Conservation (phyloP, 2,797 vertebrate species). For the Hypotaenidia okinawae region DNA sequence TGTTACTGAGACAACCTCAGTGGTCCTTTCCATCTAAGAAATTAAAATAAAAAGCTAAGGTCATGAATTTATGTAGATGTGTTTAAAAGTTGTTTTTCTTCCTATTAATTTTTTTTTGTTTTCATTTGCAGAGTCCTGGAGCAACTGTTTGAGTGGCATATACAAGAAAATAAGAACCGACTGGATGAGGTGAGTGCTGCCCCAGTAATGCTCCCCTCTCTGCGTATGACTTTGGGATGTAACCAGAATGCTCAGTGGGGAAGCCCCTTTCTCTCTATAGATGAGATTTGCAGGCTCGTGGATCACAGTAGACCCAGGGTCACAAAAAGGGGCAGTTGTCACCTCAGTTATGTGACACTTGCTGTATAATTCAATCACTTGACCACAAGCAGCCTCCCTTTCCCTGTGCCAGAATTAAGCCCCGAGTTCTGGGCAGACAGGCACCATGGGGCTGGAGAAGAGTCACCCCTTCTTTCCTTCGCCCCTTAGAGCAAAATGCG, state of each 20-base stretch:
- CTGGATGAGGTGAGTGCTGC: conserved; percentile 85
- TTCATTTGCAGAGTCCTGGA: conserved; percentile 84
- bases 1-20: not conserved
- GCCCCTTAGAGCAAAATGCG: conserved; percentile 89
- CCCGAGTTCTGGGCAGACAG: not conserved
- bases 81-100: not conserved
- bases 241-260: not conserved
- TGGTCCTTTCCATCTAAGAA: not conserved
- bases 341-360: not conserved
- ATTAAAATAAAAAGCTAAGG: not conserved
- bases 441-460: not conserved
- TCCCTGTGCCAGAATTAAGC: not conserved
- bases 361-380: not conserved
- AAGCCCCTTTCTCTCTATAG: not conserved
- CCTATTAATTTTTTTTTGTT: conserved; percentile 4
- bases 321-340: not conserved
- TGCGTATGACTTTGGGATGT: not conserved
- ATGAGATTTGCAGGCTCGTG: not conserved
- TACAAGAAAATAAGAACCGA: conserved; percentile 86
- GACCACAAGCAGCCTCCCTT: not conserved
- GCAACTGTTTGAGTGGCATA: conserved; percentile 85
- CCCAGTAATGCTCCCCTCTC: not conserved
- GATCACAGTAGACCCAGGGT: not conserved
- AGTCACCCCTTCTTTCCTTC: not conserved
- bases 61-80: not conserved